A percentile compares a stretch with the other conserved stretches of the same genome.
Evolutionary conservation across 2,797 vertebrate species (phyloP).

Genomic region (Otus scops): DNA sequence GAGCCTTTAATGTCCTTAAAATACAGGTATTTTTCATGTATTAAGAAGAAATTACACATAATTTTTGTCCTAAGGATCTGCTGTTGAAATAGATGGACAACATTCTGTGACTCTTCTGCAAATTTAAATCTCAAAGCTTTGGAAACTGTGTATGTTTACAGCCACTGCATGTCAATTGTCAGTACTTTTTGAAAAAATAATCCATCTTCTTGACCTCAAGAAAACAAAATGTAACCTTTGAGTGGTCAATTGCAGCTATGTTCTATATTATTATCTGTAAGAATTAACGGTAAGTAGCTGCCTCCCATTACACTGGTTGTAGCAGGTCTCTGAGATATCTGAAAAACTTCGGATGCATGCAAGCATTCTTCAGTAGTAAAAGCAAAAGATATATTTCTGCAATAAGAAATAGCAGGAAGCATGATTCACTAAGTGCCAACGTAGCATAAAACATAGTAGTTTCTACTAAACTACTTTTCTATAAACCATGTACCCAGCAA

Average conservation of each 20-base stretch:
- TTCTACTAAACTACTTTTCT: neutral
- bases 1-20: neutral
- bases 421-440: neutral
- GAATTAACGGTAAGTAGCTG: neutral
- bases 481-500: neutral
- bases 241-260: neutral
- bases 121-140: neutral
- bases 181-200: neutral
- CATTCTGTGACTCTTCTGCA: neutral
- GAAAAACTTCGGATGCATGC: neutral
- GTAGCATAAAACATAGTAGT: neutral
- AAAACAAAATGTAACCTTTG: neutral
- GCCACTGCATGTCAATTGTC: neutral
- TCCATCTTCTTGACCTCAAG: neutral
- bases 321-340: neutral
- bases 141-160: neutral
- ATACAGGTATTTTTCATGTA: conserved; percentile 10
- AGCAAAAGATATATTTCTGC: neutral
- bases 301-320: neutral
- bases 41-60: conserved; percentile 17
- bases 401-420: neutral
- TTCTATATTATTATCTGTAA: neutral
- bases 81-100: neutral
- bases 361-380: neutral
- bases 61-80: conserved; percentile 14